Percentiles rank a stretch among this genome's conserved stretches.
Conservation (phyloP, 2,888 invertebrate species). For the Tetheella fluctuosa region DNA sequence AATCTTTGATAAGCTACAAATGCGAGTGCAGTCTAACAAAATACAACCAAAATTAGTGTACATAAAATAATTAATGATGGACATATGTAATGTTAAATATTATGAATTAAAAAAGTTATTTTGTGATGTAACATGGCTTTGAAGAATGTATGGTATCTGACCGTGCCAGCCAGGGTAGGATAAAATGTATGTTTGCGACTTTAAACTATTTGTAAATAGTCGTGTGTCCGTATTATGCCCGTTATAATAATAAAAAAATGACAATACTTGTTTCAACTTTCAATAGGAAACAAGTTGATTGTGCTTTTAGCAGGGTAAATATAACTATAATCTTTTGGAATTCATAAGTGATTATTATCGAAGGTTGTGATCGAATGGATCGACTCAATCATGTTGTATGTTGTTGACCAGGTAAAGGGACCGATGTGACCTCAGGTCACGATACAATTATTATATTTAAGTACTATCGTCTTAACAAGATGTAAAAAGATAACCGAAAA, state of each 20-base stretch:
- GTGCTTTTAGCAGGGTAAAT: slow-evolving; percentile 44
- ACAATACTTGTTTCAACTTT: slow-evolving; percentile 39
- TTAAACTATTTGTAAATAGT: not conserved
- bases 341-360: slow-evolving; percentile 18
- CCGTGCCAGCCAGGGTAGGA: slow-evolving; percentile 8
- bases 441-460: too few relatives aligned
- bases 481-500: too few relatives aligned
- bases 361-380: slow-evolving; percentile 19
- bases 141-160: not conserved
- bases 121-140: not conserved
- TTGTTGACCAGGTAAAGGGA: slow-evolving; percentile 10
- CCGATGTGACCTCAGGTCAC: not conserved
- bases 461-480: too few relatives aligned
- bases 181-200: slow-evolving; percentile 1
- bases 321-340: slow-evolving; percentile 20
- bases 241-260: not conserved
- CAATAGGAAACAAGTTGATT: slow-evolving; percentile 28
- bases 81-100: too few relatives aligned
- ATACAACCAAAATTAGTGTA: too few relatives aligned
- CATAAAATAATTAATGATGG: too few relatives aligned
- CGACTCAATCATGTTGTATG: slow-evolving; percentile 7
- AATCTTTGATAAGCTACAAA: not conserved
- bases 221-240: not conserved
- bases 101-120: not conserved
- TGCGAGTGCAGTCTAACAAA: too few relatives aligned